Conservation (phyloP, 1,140 invertebrate species). For the Procambarus virginalis region DNA sequence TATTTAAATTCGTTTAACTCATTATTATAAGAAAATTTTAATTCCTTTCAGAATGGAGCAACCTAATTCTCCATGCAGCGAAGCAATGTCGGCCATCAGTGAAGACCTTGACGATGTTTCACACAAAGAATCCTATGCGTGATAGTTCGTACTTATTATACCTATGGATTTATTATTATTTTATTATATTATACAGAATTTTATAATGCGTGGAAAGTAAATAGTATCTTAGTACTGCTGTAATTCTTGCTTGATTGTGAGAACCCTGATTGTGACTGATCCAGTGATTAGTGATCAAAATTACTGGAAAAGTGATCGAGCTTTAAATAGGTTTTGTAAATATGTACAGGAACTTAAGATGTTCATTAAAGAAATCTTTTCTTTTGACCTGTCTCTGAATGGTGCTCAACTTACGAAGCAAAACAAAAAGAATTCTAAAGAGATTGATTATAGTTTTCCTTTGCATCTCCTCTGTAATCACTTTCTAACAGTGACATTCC, state of each 20-base stretch:
- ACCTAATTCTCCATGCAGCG: constrained; percentile 60
- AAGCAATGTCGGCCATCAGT: constrained; percentile 63
- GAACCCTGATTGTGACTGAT: constrained; percentile 23
- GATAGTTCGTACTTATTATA: constrained; percentile 50
- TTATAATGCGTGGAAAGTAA: constrained; percentile 24
- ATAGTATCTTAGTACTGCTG: constrained; percentile 13
- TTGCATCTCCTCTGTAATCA: constrained; percentile 1
- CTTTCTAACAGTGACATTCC: constrained; percentile 62
- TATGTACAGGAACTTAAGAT: constrained; percentile 54
- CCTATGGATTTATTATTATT: constrained; percentile 25
- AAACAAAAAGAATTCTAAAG: neutral
- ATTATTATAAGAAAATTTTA: neutral
- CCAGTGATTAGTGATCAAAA: constrained; percentile 33
- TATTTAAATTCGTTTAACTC: too few relatives aligned
- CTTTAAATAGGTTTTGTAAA: constrained; percentile 66
- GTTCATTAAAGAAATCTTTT: constrained; percentile 37
- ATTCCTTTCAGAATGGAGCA: constrained; percentile 47
- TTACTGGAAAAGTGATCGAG: constrained; percentile 57
- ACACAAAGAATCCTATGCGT: constrained; percentile 64
- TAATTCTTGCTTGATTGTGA: constrained; percentile 35
- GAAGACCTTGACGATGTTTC: constrained; percentile 58
- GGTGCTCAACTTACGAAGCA: constrained; percentile 46
- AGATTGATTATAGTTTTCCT: neutral
- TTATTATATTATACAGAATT: constrained; percentile 23
- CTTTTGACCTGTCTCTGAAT: constrained; percentile 32